A percentile compares a stretch with the other conserved stretches of the same genome.
Conservation (phyloP, 2,797 vertebrate species). For the Pipistrellus kuhlii region DNA sequence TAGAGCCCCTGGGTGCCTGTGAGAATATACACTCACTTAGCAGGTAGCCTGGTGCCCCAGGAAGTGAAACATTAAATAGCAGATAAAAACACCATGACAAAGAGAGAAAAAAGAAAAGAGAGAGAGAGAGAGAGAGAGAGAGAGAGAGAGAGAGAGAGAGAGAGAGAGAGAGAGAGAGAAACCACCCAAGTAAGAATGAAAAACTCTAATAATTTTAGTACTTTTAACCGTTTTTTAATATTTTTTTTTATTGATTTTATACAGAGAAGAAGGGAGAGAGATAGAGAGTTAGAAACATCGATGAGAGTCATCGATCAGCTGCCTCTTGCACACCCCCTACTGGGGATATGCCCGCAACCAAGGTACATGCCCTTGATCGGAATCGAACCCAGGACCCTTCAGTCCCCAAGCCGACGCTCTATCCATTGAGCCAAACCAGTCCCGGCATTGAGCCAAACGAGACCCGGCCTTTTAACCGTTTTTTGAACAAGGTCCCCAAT, state of each 20-base stretch:
- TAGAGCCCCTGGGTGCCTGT: too few relatives aligned
- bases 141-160: neutral
- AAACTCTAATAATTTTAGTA: neutral
- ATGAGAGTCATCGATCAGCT: too few relatives aligned
- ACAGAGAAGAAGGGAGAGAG: too few relatives aligned
- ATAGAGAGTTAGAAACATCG: too few relatives aligned
- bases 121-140: neutral
- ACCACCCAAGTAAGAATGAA: neutral
- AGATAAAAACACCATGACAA: neutral
- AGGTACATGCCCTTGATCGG: too few relatives aligned
- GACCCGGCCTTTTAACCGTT: slow-evolving; percentile 8
- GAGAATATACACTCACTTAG: neutral
- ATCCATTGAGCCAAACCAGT: too few relatives aligned
- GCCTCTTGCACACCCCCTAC: too few relatives aligned
- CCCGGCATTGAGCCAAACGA: too few relatives aligned
- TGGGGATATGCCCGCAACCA: too few relatives aligned
- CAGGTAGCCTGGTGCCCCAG: neutral
- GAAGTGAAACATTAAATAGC: neutral
- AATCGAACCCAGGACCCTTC: too few relatives aligned
- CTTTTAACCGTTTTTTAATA: slow-evolving; percentile 38
- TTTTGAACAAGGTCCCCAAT: neutral
- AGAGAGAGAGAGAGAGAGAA: neutral
- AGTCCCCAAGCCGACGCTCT: too few relatives aligned
- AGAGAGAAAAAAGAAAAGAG: neutral
- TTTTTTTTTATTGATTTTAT: too few relatives aligned